phyloP scores from a whole-genome alignment of 2,113 vertebrate genomes.

The Cyphomyrus discorhynchus region DNA sequence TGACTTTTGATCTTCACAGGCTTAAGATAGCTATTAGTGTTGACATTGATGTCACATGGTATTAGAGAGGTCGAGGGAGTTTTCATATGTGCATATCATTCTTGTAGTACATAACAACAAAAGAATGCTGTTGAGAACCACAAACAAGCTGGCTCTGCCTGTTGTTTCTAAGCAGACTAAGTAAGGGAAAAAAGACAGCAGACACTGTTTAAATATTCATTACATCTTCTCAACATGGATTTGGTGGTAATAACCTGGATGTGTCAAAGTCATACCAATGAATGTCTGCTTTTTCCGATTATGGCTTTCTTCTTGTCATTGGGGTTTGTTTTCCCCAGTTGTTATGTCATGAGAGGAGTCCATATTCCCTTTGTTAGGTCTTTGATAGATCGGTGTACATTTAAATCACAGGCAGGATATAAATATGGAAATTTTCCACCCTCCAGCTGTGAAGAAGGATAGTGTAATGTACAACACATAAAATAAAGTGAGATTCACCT shows the following conservation, averaged over 20 bases:
- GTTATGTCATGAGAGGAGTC: background rate
- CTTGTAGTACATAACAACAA: background rate
- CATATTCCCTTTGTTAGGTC: background rate
- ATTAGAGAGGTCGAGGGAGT: background rate
- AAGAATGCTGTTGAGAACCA: background rate
- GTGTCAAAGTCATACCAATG: background rate
- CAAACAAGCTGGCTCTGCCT: background rate
- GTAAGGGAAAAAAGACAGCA: background rate
- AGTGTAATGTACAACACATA: background rate
- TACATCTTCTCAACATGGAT: background rate
- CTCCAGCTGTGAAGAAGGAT: background rate
- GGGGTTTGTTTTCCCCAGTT: background rate
- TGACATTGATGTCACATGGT: background rate
- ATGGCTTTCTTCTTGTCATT: background rate
- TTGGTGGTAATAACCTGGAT: slow-evolving; percentile 8
- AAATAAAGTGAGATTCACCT: background rate
- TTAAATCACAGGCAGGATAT: background rate
- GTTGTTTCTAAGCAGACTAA: background rate
- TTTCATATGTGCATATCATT: background rate
- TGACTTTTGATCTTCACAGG: slow-evolving; percentile 3
- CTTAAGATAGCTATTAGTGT: slow-evolving; percentile 12
- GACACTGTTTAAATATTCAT: slow-evolving; percentile 17
- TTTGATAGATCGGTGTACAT: background rate
- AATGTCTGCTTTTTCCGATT: background rate
- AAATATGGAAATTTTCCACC: background rate